Evolutionary conservation across 2,888 invertebrate genomes (phyloP), one percentile per base, ranked within the genome.

Genomic region (Drosophila eohydei): DNA sequence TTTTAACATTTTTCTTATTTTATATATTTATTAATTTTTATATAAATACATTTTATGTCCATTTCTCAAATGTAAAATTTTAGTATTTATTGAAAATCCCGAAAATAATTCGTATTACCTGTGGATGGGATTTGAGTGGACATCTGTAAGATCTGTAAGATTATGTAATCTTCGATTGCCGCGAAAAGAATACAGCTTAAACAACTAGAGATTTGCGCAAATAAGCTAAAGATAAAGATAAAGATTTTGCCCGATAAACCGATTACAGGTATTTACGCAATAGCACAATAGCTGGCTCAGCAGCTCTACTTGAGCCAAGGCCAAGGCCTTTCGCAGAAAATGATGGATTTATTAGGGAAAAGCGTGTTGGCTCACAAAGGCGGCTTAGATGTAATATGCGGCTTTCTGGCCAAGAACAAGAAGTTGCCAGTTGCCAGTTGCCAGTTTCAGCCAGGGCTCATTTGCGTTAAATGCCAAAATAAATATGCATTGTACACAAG

Each of bases 301-400:
- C 79, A 32, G 38, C 43, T 21, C 51, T 30, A 41, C 9, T 32
- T 43, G 50, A n/a, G 34, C 54, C 58, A 70, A 77, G 73, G 68
- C 16, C 64, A 59, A 48, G 21, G 26, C 26, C 34, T 11, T 82
- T 76, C 73, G 48, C 32, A 12, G 70, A 71, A 77, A 62, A 60
- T 81, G 78, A 81, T 69, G 73, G 80, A 83, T 83, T 83, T 85
- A 85, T 83, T 78, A 51, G 81, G 59, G 70, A 66, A 68, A 64
- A 71, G 77, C 70, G 83, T 78, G 83, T 62, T 78, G 59, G 46
- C 67, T 62, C 60, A 74, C 68, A 59, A 50, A 70, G 48, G 32
- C 51, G 55, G 86, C 77, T 85, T 84, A 84, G 54, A 65, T 67
- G 65, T 81, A 72, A 85, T 85, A 81, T 84, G 86, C 68, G 84